Evolutionary conservation across 2,888 invertebrate genomes (phyloP), one percentile per base, ranked within the genome.

Genomic region (Pollenia labialis): DNA sequence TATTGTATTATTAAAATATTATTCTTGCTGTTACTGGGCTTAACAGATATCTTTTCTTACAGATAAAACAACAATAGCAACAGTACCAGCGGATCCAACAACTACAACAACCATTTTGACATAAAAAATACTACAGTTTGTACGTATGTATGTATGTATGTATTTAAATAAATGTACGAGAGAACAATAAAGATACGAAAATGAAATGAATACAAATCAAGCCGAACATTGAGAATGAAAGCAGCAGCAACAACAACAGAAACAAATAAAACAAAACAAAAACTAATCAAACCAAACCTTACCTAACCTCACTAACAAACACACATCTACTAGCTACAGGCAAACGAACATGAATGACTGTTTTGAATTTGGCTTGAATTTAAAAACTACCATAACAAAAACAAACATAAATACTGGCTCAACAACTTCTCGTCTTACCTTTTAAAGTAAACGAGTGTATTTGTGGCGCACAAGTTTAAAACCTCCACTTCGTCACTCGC

Each of bases 341-440:
- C 58, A 60, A 72, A 62, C 75, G 6, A 32, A 32, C 32, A 32
- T 32, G 6, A 32, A 81, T 75, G 82, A 64, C 80, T 87, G 80
- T 84, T 83, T 81, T 87, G 76, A 84, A 84, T 84, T 77, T 66
- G 81, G 68, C 66, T 81, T 75, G 66, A 83, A 74, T 50, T 72
- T 60, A 62, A 58, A 87, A 44, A 48, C 50, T 56, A 76, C 69
- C 62, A 60, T 16, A 69, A 64, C 16, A 52, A 48, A 44, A 50
- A 60, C 12, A 75, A 85, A 85, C 85, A 83, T 23, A 52, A 88
- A 90, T 90, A 91, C 91, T 91, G 90, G 91, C 91, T 90, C 89
- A 89, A 90, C 91, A 89, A 90, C 91, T 91, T 91, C 89, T 90
- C 89, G 90, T 89, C 89, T 90, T 90, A 89, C 89, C 88, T 90